These are phyloP conservation scores for Enteromius treurensis DNA, from an alignment of 2,797 vertebrate species.

Conservation along the genomic window DNA sequence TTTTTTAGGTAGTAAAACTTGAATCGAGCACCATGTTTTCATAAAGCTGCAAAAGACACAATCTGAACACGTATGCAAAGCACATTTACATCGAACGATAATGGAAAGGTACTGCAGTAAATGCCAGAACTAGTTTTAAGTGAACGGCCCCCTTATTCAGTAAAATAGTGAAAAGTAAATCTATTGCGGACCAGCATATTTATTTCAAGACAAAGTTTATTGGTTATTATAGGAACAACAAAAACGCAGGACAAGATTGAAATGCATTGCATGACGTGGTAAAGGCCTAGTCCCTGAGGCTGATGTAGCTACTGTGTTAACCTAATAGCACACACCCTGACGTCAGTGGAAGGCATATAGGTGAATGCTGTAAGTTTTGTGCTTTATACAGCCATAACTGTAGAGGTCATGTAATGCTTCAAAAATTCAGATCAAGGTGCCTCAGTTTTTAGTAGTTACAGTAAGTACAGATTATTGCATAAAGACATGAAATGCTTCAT, in stretches of 20 bases:
- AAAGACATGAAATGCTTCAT: slow-evolving; percentile 24
- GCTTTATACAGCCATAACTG: slow-evolving; percentile 44
- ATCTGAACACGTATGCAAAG: background rate
- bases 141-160: background rate
- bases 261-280: slow-evolving; percentile 48
- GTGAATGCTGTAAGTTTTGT: slow-evolving; percentile 58
- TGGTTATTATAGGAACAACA: slow-evolving; percentile 56
- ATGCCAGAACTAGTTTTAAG: background rate
- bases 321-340: slow-evolving; percentile 44
- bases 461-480: slow-evolving; percentile 35
- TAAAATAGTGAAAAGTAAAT: background rate
- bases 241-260: slow-evolving; percentile 46
- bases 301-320: slow-evolving; percentile 53
- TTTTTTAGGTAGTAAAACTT: background rate
- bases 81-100: background rate
- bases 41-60: background rate
- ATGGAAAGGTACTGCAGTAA: background rate
- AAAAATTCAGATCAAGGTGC: slow-evolving; percentile 51
- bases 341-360: slow-evolving; percentile 67
- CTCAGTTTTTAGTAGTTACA: slow-evolving; percentile 45
- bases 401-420: slow-evolving; percentile 27
- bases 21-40: background rate
- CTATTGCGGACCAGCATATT: background rate
- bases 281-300: slow-evolving; percentile 67
- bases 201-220: slow-evolving; percentile 50